Conservation (phyloP, 92 coral and sea anemone genomes). For the Muricea muricata region DNA sequence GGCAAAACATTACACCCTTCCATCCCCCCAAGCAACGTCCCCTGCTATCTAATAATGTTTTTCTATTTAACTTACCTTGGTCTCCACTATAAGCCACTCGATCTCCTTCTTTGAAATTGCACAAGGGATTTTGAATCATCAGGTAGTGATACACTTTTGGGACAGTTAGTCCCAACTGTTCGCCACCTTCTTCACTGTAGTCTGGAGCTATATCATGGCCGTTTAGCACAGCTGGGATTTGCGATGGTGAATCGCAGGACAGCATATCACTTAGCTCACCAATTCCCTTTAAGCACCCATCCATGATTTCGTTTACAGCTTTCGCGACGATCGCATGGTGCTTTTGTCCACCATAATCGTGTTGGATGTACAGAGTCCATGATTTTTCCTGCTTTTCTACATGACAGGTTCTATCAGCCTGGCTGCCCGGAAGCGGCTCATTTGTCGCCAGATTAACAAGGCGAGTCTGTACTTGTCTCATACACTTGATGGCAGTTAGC, state of each 20-base stretch:
- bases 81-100: conserved; percentile 16
- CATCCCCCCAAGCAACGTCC: too few species aligned
- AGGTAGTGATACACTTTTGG: conserved; percentile 70
- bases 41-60: too few species aligned
- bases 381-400: conserved; percentile 67
- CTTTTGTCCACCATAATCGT: conserved; percentile 21
- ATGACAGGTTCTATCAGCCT: conserved; percentile 28
- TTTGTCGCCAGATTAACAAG: conserved; percentile 78
- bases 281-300: conserved; percentile 51
- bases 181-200: conserved; percentile 25
- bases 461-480: conserved; percentile 87
- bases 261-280: conserved; percentile 58
- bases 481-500: conserved; percentile 76
- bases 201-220: conserved; percentile 63
- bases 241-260: conserved; percentile 42
- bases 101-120: conserved; percentile 12
- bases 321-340: conserved; percentile 37
- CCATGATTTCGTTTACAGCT: conserved; percentile 68
- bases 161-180: conserved; percentile 59
- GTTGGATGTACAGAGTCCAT: conserved; percentile 86
- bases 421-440: conserved; percentile 26
- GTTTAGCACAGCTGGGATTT: conserved; percentile 63
- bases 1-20: too few species aligned
- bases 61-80: background rate
- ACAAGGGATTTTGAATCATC: conserved; percentile 55